These are phyloP conservation scores for Neosalanx taihuensis DNA, from an alignment of 2,797 vertebrate genomes.

Conservation along the genomic window DNA sequence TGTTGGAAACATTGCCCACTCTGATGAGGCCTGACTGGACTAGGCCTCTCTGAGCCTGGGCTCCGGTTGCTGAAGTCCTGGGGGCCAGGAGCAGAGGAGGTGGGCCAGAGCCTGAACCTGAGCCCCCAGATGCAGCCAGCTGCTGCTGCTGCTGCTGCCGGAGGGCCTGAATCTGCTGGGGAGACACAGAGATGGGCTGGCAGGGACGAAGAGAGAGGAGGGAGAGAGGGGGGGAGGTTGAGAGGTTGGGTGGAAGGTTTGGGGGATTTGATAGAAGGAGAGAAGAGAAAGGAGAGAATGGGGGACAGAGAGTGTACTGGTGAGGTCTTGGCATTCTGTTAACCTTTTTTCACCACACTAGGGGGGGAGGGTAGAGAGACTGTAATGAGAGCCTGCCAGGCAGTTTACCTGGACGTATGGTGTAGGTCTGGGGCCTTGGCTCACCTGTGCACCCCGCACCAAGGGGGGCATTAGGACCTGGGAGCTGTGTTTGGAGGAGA, in stretches of 20 bases:
- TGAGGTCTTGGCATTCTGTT: neutral
- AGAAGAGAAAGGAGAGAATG: conserved; percentile 23
- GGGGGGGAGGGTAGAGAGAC: too few relatives aligned
- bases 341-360: neutral
- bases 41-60: conserved; percentile 83
- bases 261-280: conserved; percentile 32
- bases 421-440: conserved; percentile 29
- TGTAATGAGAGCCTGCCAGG: neutral
- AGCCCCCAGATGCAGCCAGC: conserved; percentile 64
- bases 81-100: conserved; percentile 86
- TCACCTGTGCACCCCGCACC: conserved; percentile 92
- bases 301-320: neutral
- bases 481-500: conserved; percentile 80
- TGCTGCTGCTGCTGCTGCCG: conserved; percentile 89
- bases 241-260: neutral
- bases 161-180: conserved; percentile 91
- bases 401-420: neutral
- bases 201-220: conserved; percentile 39
- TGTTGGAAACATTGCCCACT: conserved; percentile 78
- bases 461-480: conserved; percentile 95
- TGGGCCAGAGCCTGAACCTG: conserved; percentile 82
- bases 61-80: conserved; percentile 76
- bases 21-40: conserved; percentile 88
- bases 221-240: conserved; percentile 7
- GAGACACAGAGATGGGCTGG: conserved; percentile 78